Evolutionary conservation across 2,888 invertebrate species (phyloP).

Genomic region (Cloeon dipterum): DNA sequence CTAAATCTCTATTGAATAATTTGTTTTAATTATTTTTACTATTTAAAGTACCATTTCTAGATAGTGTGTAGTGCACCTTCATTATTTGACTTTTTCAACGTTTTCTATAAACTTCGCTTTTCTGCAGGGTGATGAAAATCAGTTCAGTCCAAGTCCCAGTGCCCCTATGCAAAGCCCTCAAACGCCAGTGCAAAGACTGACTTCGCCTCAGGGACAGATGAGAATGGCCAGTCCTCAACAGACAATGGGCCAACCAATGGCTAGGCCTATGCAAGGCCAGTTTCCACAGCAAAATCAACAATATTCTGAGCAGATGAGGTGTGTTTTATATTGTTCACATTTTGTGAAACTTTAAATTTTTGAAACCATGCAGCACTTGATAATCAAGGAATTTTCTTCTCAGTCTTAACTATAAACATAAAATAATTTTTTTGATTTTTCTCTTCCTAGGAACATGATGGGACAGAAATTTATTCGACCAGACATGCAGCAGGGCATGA

Average conservation of each 20-base stretch:
- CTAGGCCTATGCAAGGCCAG: background rate
- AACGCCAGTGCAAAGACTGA: slow-evolving; percentile 8
- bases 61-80: background rate
- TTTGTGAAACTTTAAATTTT: slow-evolving; percentile 1
- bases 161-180: slow-evolving; percentile 21
- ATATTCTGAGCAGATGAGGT: slow-evolving; percentile 9
- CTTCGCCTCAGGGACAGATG: slow-evolving; percentile 9
- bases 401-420: background rate
- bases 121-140: slow-evolving; percentile 26
- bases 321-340: too few species aligned
- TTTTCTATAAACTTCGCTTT: too few species aligned
- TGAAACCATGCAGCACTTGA: too few species aligned
- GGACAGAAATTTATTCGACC: slow-evolving; percentile 22
- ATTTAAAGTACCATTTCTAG: too few species aligned
- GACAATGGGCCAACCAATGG: background rate
- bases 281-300: slow-evolving; percentile 5
- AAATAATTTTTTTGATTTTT: background rate
- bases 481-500: slow-evolving; percentile 10
- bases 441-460: slow-evolving; percentile 12
- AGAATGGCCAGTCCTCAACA: slow-evolving; percentile 33
- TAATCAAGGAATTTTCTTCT: background rate
- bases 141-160: slow-evolving; percentile 27
- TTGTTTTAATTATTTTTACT: too few species aligned
- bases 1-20: too few species aligned
- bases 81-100: background rate